Base-by-base conservation (phyloP, 2,888 invertebrate species). In the Sinopyrophorus schimmeli region DNA sequence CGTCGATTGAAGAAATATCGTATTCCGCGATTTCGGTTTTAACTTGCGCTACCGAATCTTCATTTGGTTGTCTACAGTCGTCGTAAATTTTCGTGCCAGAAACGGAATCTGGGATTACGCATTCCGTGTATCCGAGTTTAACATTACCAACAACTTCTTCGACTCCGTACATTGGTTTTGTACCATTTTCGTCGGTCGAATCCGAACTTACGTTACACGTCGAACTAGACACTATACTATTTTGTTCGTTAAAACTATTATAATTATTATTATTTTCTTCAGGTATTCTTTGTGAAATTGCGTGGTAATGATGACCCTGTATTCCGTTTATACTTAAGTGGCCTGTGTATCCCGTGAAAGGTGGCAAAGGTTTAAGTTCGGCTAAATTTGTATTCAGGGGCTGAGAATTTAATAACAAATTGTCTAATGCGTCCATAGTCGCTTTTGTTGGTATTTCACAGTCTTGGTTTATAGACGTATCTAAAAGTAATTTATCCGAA, bases 271-370 rank as follows among this genome's bases (percentile, higher is more conserved):
- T 87, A 74, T 82, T 87, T 69, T 87, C 86, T 64, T 86, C 86
- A 2, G 85, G 84, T 35, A 85, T 76, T 43, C 86, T 77, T 69
- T 86, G 85, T 1, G 90, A 89, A 69, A 91, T 89, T 59, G 89
- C 86, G 70, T 91, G 89, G 70, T 87, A 91, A 69, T 91, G 91
- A 69, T 89, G 90, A 1, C 91, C 91, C 39, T 89, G 87, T 64
- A 91, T 90, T 41, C 90, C 90, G 74, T 91, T 91, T 71, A 91
- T 91, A 60, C 89, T 89, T 50, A 92, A 76, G 64, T 91, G 89
- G 1, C 89, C 89, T 10, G 91, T 89, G 74, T 90, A 90, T 16
- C 87, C 87, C 28, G 89, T 88, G 72, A 92, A 91, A 3, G 92
- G 92, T 3, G 92, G 92, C 59, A 92, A 76, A 0, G 87, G 87